Conservation (phyloP, 2,113 vertebrate species). For the Agapornis roseicollis region DNA sequence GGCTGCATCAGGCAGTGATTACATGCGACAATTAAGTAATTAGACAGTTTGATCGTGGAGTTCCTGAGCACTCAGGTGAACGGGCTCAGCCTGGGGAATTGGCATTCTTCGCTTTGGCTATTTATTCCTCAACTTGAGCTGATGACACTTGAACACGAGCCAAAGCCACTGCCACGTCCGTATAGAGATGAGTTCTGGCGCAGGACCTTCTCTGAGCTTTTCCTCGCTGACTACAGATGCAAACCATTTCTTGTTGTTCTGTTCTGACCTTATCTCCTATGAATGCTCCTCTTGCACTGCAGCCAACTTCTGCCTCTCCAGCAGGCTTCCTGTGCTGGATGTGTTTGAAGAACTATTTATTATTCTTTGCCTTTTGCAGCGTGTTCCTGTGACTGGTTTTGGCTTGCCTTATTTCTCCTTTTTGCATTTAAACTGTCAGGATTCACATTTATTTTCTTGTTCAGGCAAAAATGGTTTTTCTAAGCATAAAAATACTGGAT, state of each 20-base stretch:
- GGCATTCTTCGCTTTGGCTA: not conserved
- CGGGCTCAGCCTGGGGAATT: not conserved
- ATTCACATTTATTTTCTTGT: not conserved
- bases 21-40: not conserved
- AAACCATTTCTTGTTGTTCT: conserved; percentile 36
- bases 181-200: conserved; percentile 41
- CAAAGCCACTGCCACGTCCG: not conserved
- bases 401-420: not conserved
- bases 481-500: not conserved
- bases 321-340: not conserved
- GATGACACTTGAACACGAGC: not conserved
- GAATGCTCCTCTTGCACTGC: not conserved
- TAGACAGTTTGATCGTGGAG: not conserved
- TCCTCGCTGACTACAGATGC: not conserved
- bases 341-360: not conserved
- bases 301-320: conserved; percentile 11
- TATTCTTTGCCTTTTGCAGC: not conserved
- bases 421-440: not conserved
- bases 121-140: conserved; percentile 39
- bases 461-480: not conserved
- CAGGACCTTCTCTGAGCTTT: not conserved
- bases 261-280: conserved; percentile 18
- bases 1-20: not conserved
- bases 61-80: not conserved
- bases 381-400: not conserved